phyloP scores from a whole-genome alignment of 2,113 vertebrate species.

The Eulacestoma nigropectus region DNA sequence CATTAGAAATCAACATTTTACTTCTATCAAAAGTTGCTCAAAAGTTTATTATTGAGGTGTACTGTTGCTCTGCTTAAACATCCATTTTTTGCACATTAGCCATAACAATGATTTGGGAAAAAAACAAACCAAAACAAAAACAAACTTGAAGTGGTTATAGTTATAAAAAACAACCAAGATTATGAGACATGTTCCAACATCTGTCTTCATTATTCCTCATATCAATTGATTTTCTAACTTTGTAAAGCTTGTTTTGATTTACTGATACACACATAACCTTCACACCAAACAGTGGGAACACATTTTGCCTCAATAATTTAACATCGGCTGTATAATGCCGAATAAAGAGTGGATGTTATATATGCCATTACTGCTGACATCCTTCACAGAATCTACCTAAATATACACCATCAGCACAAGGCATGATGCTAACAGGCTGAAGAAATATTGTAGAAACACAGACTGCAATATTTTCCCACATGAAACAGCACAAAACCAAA shows the following conservation, averaged over 20 bases:
- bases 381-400: not conserved
- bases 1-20: not conserved
- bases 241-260: slow-evolving; percentile 57
- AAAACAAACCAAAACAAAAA: not conserved
- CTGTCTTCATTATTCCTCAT: not conserved
- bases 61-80: not conserved
- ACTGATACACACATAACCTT: slow-evolving; percentile 25
- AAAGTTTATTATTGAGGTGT: not conserved
- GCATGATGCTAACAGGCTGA: not conserved
- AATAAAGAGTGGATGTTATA: not conserved
- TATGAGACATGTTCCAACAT: not conserved
- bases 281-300: slow-evolving; percentile 37
- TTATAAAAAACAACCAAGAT: not conserved
- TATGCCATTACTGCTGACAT: not conserved
- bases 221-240: slow-evolving; percentile 48
- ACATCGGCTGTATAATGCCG: not conserved
- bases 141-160: not conserved
- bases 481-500: not conserved
- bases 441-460: not conserved
- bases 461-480: not conserved
- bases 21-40: not conserved
- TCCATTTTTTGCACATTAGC: not conserved
- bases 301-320: slow-evolving; percentile 22
- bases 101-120: not conserved
- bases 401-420: not conserved